Evolutionary conservation across 1,140 invertebrate species (phyloP).

Genomic region (Megathymus violae): DNA sequence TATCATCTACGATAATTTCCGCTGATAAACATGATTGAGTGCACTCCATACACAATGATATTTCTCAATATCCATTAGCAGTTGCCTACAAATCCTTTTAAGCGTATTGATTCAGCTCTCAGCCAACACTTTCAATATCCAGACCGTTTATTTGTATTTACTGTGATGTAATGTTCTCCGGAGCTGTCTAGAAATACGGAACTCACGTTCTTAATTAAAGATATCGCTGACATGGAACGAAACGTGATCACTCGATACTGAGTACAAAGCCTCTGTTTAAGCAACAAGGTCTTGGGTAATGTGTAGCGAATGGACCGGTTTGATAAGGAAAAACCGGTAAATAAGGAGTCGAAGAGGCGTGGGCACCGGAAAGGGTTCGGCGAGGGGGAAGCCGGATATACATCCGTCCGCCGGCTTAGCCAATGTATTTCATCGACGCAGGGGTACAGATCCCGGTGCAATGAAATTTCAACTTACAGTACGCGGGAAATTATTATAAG

Average conservation of each 20-base stretch:
- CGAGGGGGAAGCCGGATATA: constrained; percentile 54
- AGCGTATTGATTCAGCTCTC: constrained; percentile 16
- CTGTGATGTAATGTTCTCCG: constrained; percentile 12
- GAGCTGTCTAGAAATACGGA: constrained; percentile 8
- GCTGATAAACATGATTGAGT: not conserved
- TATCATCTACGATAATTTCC: not conserved
- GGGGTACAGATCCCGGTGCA: constrained; percentile 42
- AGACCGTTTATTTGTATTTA: constrained; percentile 5
- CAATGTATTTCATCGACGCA: constrained; percentile 51
- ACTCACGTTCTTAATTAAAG: constrained; percentile 28
- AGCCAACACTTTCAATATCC: constrained; percentile 11
- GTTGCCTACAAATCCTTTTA: constrained; percentile 13
- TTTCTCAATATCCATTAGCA: constrained; percentile 20
- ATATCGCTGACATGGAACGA: constrained; percentile 21
- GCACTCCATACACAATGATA: constrained; percentile 10
- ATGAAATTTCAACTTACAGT: constrained; percentile 36
- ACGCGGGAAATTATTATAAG: too few relatives aligned
- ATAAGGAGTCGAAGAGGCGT: constrained; percentile 67
- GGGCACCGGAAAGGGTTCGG: constrained; percentile 59
- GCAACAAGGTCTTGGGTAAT: constrained; percentile 62
- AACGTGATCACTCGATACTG: constrained; percentile 47
- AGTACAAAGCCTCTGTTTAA: constrained; percentile 55
- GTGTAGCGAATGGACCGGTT: constrained; percentile 68
- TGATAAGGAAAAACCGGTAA: constrained; percentile 80
- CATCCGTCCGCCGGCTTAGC: constrained; percentile 49